Base-by-base conservation (phyloP, 64 coral and sea anemone species). In the Orbicella faveolata region DNA sequence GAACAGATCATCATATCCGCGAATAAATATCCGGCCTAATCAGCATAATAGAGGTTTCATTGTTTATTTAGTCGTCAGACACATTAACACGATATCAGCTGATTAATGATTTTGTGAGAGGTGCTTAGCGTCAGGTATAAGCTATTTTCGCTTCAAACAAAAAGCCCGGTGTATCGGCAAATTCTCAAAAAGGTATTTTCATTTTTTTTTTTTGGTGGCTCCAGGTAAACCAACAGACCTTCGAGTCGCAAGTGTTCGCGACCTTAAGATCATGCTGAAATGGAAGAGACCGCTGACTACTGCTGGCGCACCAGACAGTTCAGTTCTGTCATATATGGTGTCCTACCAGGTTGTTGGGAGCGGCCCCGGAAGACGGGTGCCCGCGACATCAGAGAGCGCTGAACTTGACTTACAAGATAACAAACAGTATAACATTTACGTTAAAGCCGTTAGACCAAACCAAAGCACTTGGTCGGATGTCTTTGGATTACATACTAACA, bases 211-310 rank as follows among this genome's bases (percentile, higher is more conserved):
- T 30, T 30, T 30, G 30, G 1, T 21, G 72, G 82, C 15, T 39
- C n/a, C 65, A 85, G 21, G 61, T 11, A 69, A 85, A 44, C 82
- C 82, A 85, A 85, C 63, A 85, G 34, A 85, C 65, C 64, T 85
- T 70, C 41, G 23, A n/a, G 82, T 85, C 37, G 12, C 64, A 73
- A 70, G 65, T 51, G 82, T 85, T 52, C 12, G 52, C 44, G 20
- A 85, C 21, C 64, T 85, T 0, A 52, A 36, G 3, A 52, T 85
- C 82, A 85, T 36, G 5, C 41, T 85, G 20, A 51, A 36, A 52
- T 85, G 82, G 82, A 85, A 7, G 7, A 85, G 35, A 53, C 82
- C 82, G 65, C 23, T 23, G 65, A 78, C 75, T 21, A 78, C 36
- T 20, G 75, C 41, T 20, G 65, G 36, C 65, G 30, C 36, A 33